Evolutionary conservation across 2,113 vertebrate genomes (phyloP).

Genomic region (Lathamus discolor): DNA sequence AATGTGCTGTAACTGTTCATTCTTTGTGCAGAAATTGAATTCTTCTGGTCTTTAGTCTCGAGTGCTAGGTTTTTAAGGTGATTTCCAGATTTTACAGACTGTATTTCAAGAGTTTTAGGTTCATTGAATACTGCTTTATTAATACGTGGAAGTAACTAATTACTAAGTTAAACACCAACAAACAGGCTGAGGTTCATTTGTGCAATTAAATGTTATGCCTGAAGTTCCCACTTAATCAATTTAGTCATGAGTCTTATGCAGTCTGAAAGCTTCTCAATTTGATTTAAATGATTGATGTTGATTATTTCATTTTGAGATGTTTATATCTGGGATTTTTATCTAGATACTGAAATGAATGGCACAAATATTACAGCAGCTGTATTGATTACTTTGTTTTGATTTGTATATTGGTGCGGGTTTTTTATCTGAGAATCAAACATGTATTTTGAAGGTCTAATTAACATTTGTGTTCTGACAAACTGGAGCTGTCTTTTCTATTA

Average conservation of each 20-base stretch:
- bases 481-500: slow-evolving; percentile 62
- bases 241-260: slow-evolving; percentile 50
- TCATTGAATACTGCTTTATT: slow-evolving; percentile 27
- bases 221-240: slow-evolving; percentile 56
- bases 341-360: slow-evolving; percentile 25
- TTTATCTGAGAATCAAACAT: slow-evolving; percentile 44
- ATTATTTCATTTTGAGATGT: slow-evolving; percentile 58
- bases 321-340: slow-evolving; percentile 55
- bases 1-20: neutral
- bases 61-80: slow-evolving; percentile 3
- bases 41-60: slow-evolving; percentile 12
- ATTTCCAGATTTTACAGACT: slow-evolving; percentile 11
- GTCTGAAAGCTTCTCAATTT: slow-evolving; percentile 70
- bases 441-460: slow-evolving; percentile 67
- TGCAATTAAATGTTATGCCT: slow-evolving; percentile 50
- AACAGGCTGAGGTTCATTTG: slow-evolving; percentile 9
- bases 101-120: slow-evolving; percentile 11
- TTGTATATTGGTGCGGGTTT: slow-evolving; percentile 15
- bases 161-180: slow-evolving; percentile 32
- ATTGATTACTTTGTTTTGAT: slow-evolving; percentile 68
- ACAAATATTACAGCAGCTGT: slow-evolving; percentile 36
- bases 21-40: slow-evolving; percentile 9
- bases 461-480: slow-evolving; percentile 52
- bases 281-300: slow-evolving; percentile 62
- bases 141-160: slow-evolving; percentile 50